phyloP scores from a whole-genome alignment of 2,113 vertebrate species.

The Chlorodrepanis virens region DNA sequence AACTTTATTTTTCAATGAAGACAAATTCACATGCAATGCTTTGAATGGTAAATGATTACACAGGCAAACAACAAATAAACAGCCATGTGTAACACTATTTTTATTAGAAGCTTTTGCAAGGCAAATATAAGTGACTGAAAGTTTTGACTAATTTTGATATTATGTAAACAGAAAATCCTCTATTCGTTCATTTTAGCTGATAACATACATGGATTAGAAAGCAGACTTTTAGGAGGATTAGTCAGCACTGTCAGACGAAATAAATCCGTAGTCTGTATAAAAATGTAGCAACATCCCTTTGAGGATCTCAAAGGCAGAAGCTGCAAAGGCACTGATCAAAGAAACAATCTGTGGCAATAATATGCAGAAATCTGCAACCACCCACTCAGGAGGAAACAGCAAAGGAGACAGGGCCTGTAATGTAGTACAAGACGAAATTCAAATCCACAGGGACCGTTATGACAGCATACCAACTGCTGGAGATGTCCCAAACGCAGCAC shows the following conservation, averaged over 20 bases:
- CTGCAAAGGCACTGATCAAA: conserved; percentile 3
- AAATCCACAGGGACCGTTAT: neutral
- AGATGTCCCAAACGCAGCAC: neutral
- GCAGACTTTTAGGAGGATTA: conserved; percentile 48
- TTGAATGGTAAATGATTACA: neutral
- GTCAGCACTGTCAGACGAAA: conserved; percentile 21
- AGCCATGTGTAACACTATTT: neutral
- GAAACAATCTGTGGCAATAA: neutral
- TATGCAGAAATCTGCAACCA: neutral
- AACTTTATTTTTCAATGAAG: neutral
- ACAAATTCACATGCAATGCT: neutral
- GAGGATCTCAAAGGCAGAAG: neutral
- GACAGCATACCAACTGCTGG: neutral
- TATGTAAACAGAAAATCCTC: conserved; percentile 54
- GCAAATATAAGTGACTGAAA: conserved; percentile 17
- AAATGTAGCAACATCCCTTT: neutral
- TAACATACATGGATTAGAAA: conserved; percentile 33
- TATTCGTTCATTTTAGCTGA: conserved; percentile 38
- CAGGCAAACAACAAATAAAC: neutral
- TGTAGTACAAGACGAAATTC: neutral
- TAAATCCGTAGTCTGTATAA: neutral
- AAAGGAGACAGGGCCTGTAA: neutral
- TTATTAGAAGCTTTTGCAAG: neutral
- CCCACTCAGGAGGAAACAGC: neutral
- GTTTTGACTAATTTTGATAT: conserved; percentile 20